Evolutionary conservation across 2,888 invertebrate species (phyloP).

Genomic region (Calliopum simillimum): DNA sequence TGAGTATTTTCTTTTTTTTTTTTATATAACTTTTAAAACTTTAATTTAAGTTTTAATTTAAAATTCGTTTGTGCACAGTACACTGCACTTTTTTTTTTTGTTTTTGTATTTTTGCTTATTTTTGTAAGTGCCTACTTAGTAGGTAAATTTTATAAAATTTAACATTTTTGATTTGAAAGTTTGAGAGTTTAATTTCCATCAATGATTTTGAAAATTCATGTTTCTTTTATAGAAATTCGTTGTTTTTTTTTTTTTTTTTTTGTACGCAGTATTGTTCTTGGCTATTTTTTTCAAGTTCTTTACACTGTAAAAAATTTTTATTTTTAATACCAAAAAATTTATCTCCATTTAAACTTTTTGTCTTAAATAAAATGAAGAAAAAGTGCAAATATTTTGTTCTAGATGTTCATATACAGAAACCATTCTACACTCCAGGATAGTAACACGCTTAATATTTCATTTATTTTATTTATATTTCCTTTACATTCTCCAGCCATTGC

Average conservation of each 20-base stretch:
- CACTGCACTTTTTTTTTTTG: no score
- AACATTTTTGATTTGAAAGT: neutral
- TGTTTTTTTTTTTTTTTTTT: constrained; percentile 26
- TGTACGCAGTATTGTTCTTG: no score
- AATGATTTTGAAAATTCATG: neutral
- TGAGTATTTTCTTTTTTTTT: constrained; percentile 26
- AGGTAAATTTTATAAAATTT: neutral
- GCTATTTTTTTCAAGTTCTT: constrained; percentile 15
- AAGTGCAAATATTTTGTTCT: no score
- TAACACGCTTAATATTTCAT: no score
- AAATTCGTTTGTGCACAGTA: constrained; percentile 8
- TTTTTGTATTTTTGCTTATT: no score
- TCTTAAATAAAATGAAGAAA: no score
- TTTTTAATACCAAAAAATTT: no score
- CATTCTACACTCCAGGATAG: no score
- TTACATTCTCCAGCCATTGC: no score
- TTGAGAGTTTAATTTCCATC: neutral
- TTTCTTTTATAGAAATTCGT: constrained; percentile 20
- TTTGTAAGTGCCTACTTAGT: constrained; percentile 23
- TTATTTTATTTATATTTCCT: no score
- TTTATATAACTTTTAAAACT: constrained; percentile 26
- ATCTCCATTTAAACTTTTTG: no score
- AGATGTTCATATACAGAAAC: no score
- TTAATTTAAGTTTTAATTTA: constrained; percentile 24
- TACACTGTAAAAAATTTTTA: neutral